Evolutionary conservation across 2,113 vertebrate genomes (phyloP).

Genomic region (Vulpes lagopus): DNA sequence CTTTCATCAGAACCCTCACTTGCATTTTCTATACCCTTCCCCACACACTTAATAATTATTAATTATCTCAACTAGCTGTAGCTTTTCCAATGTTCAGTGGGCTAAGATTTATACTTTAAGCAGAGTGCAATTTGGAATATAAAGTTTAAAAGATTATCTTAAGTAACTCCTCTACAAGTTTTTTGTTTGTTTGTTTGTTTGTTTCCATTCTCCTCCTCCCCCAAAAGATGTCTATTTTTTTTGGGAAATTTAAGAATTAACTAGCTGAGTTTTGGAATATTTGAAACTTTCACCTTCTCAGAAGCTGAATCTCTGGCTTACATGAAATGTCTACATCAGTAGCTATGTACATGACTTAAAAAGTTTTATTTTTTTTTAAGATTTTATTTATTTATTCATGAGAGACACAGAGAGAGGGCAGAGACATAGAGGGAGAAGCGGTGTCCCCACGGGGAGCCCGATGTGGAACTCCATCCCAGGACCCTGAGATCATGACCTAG

Average conservation of each 20-base stretch:
- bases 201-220: accelerated
- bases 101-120: background rate
- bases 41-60: background rate
- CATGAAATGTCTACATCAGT: background rate
- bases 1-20: background rate
- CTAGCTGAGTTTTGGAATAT: background rate
- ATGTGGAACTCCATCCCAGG: too few species aligned
- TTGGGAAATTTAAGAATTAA: background rate
- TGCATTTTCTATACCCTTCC: background rate
- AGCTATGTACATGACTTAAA: background rate
- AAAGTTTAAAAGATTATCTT: background rate
- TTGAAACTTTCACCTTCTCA: background rate
- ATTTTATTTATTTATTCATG: too few species aligned
- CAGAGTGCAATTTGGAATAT: background rate
- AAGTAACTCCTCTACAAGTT: background rate
- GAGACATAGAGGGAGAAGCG: too few species aligned
- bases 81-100: background rate
- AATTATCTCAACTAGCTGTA: background rate
- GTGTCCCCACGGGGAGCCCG: too few species aligned
- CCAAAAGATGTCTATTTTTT: background rate
- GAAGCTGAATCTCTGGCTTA: background rate
- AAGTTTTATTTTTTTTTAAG: too few species aligned
- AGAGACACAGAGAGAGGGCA: too few species aligned
- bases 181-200: background rate
- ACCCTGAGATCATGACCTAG: too few species aligned